phyloP scores from a whole-genome alignment of 2,113 vertebrate species.

The Siniperca knerii region DNA sequence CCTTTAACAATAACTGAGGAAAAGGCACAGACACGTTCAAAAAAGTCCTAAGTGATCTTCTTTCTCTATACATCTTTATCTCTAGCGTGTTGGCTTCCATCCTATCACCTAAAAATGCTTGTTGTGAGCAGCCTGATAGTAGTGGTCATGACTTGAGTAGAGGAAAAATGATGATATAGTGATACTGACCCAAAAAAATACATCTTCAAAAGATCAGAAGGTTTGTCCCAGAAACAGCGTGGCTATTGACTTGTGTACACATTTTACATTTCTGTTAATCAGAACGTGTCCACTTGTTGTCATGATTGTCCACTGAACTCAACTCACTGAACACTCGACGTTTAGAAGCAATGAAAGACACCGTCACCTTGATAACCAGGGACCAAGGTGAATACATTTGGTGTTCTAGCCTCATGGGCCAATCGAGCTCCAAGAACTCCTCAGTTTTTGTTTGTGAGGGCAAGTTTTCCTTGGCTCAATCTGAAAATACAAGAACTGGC shows the following conservation, averaged over 20 bases:
- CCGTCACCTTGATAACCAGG: not conserved
- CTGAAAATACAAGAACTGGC: constrained; percentile 13
- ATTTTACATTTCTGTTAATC: constrained; percentile 26
- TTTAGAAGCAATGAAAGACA: constrained; percentile 12
- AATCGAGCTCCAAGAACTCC: not conserved
- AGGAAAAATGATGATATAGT: not conserved
- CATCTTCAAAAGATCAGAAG: not conserved
- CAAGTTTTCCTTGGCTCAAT: constrained; percentile 23
- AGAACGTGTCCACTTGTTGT: not conserved
- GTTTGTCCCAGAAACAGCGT: not conserved
- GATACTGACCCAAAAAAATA: not conserved
- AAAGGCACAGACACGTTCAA: constrained; percentile 31
- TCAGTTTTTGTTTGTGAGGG: not conserved
- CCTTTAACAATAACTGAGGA: not conserved
- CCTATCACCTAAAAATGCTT: not conserved
- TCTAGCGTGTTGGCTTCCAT: not conserved
- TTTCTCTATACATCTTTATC: not conserved
- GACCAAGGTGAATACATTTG: not conserved
- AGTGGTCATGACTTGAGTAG: not conserved
- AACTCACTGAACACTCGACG: not conserved
- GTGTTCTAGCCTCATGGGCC: not conserved
- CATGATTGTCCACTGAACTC: not conserved
- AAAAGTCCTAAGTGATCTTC: not conserved
- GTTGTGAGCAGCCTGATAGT: constrained; percentile 3
- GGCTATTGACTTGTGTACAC: constrained; percentile 1